Conservation (phyloP, 2,888 invertebrate genomes). For the Norana najaformis region DNA sequence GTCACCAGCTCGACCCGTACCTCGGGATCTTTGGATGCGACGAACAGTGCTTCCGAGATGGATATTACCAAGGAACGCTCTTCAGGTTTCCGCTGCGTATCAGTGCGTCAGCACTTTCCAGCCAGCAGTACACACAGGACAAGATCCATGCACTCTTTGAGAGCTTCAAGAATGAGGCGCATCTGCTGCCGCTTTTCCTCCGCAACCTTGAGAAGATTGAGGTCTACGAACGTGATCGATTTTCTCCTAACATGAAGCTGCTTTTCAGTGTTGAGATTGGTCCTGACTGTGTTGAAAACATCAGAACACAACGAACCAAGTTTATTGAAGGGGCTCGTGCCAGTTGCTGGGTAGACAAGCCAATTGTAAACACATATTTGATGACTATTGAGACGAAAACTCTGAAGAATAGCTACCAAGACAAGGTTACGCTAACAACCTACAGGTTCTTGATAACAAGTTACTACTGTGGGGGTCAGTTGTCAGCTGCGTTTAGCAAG, state of each 20-base stretch:
- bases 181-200: conserved; percentile 52
- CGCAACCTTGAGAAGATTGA: conserved; percentile 50
- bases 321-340: conserved; percentile 30
- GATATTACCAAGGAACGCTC: conserved; percentile 50
- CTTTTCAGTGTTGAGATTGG: conserved; percentile 38
- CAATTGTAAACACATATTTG: conserved; percentile 25
- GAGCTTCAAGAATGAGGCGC: conserved; percentile 49
- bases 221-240: conserved; percentile 44
- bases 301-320: conserved; percentile 40
- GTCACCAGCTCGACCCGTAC: conserved; percentile 53
- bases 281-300: conserved; percentile 39
- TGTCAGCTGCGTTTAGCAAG: conserved; percentile 42
- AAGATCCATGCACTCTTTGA: conserved; percentile 33
- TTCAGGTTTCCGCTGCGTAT: conserved; percentile 58
- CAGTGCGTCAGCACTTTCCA: conserved; percentile 27
- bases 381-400: conserved; percentile 23
- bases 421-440: background rate
- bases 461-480: conserved; percentile 40
- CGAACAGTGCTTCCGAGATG: conserved; percentile 35
- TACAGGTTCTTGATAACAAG: conserved; percentile 44
- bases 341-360: background rate
- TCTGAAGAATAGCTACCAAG: conserved; percentile 3
- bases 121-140: conserved; percentile 29
- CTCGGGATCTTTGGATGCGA: conserved; percentile 49
- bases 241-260: conserved; percentile 34